phyloP scores from a whole-genome alignment of 2,113 vertebrate genomes.

The Carlito syrichta region DNA sequence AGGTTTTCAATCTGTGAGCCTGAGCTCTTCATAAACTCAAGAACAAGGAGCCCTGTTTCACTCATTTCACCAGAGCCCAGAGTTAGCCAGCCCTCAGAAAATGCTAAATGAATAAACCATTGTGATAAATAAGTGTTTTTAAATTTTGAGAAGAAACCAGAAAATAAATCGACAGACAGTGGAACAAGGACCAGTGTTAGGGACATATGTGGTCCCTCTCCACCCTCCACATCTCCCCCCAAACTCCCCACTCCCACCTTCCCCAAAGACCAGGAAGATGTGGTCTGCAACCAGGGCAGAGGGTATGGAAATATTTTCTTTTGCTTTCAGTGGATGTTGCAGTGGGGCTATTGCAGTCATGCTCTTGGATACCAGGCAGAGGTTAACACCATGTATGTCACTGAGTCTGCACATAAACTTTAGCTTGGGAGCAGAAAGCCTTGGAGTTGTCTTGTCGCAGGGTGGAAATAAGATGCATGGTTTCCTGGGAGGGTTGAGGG shows the following conservation, averaged over 20 bases:
- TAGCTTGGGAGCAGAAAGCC: neutral
- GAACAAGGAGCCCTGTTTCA: neutral
- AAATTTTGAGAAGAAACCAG: neutral
- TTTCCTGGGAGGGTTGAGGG: neutral
- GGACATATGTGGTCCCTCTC: rapidly evolving
- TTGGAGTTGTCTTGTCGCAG: neutral
- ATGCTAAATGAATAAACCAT: neutral
- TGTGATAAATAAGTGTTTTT: neutral
- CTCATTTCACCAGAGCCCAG: neutral
- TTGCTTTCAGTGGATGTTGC: neutral
- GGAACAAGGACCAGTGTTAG: no score
- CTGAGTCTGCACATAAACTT: no score
- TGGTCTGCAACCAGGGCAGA: rapidly evolving
- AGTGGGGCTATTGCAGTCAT: rapidly evolving
- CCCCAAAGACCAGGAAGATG: neutral
- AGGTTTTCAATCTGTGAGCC: rapidly evolving
- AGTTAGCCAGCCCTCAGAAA: neutral
- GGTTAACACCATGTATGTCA: neutral
- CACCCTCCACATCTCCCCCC: rapidly evolving
- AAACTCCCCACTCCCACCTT: neutral
- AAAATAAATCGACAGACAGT: neutral
- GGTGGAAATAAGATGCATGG: no score
- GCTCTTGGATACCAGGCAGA: neutral
- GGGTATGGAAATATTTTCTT: neutral
- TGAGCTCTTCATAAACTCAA: neutral